A percentile compares a stretch with the other conserved stretches of the same genome.
Conservation (phyloP, 2,113 vertebrate genomes). For the Dascyllus trimaculatus region DNA sequence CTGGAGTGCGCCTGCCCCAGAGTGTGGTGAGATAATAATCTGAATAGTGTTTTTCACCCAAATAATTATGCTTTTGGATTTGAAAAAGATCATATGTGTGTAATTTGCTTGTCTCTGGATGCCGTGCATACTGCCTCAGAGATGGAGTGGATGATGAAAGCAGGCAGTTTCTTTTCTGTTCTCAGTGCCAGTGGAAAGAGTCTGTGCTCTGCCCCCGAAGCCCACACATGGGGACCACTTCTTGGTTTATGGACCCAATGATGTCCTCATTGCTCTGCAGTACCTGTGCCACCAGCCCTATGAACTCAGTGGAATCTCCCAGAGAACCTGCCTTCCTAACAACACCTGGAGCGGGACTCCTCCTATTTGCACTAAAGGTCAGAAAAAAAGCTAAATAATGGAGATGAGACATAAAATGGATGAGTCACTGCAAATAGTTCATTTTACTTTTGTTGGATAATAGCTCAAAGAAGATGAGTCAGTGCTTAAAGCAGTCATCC, state of each 20-base stretch:
- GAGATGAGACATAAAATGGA: background rate
- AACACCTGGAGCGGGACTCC: constrained; percentile 94
- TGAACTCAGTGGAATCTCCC: constrained; percentile 89
- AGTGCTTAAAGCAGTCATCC: background rate
- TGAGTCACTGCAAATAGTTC: background rate
- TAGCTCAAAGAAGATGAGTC: constrained; percentile 8
- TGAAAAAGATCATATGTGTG: background rate
- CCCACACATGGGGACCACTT: constrained; percentile 92
- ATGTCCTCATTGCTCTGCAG: constrained; percentile 90
- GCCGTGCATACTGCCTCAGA: background rate
- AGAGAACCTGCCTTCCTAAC: constrained; percentile 90
- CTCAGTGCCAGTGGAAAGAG: constrained; percentile 89
- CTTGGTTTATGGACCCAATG: constrained; percentile 89
- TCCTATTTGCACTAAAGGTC: constrained; percentile 94
- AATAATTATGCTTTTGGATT: background rate
- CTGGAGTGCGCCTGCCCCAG: constrained; percentile 87
- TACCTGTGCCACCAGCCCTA: constrained; percentile 94
- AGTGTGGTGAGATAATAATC: constrained; percentile 87
- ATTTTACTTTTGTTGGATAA: background rate
- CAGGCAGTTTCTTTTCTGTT: constrained; percentile 29
- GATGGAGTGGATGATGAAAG: constrained; percentile 24
- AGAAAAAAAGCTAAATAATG: background rate
- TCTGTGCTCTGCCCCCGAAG: constrained; percentile 89
- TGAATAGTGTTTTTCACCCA: background rate
- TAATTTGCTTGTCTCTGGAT: constrained; percentile 31